Base-by-base conservation (phyloP, 1,140 invertebrate genomes). In the Antheraea mylitta region DNA sequence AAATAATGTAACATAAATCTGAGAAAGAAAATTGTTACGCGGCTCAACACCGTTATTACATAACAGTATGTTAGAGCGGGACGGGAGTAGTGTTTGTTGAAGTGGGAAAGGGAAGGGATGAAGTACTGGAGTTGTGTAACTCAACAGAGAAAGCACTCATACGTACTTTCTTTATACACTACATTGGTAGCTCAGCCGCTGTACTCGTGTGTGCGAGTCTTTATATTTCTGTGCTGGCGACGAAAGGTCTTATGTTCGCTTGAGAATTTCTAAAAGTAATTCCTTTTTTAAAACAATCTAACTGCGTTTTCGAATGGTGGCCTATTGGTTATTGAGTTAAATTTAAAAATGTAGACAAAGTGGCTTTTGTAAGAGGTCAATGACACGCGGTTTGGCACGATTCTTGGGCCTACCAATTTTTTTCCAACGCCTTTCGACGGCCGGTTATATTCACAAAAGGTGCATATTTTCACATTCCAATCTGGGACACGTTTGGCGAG, bases 11-110 rank as follows among this genome's bases (percentile, higher is more conserved):
- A 61, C 22, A 8, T 5, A 61, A 36, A 65, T 18, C 61, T 18
- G 38, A 67, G 68, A 73, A 70, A 84, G 84, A 88, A 89, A 90
- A 91, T 90, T 89, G 85, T 87, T 89, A 89, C 86, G 73, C 81
- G 71, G 79, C 82, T 80, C 81, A 90, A 87, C 83, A 88, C 87
- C 86, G 87, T 91, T 90, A 90, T 91, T 90, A 83, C 83, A 91
- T 91, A 91, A 91, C 87, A 86, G 86, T 87, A 76, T 62, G 83
- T 36, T 73, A 64, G 79, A 89, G 45, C 63, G 81, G 81, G 87
- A 87, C 64, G 70, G 70, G 66, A 53, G 70, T 68, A 58, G 65
- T 45, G 58, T 68, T 53, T 67, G 65, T 69, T 67, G 62, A 68
- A 16, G 83, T 75, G 75, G 68, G 79, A 89, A 78, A 75, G 79